Evolutionary conservation across 2,888 invertebrate species (phyloP).

Genomic region (Drosophila barbarae): DNA sequence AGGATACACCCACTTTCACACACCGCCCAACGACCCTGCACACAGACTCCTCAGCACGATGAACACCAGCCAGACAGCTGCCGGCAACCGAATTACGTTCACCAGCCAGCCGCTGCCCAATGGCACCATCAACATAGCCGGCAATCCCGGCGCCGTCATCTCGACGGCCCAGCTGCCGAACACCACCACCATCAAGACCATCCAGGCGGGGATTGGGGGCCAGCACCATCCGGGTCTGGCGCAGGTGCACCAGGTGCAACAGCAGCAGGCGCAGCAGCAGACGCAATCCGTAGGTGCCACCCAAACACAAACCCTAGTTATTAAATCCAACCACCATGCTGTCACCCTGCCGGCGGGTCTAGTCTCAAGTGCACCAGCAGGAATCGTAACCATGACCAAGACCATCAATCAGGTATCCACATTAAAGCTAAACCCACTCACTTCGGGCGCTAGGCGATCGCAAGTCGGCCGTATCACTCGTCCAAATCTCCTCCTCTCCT

Average conservation of each 20-base stretch:
- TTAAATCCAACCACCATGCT: constrained; percentile 80
- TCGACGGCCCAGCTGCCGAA: constrained; percentile 81
- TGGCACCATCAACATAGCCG: constrained; percentile 84
- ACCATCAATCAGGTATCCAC: constrained; percentile 80
- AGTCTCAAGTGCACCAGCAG: constrained; percentile 82
- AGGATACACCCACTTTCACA: constrained; percentile 6
- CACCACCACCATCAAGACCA: constrained; percentile 79
- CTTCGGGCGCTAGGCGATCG: constrained; percentile 37
- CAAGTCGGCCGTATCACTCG: constrained; percentile 27
- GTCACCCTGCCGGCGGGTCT: constrained; percentile 81
- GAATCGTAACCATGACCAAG: constrained; percentile 85
- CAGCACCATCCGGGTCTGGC: constrained; percentile 71
- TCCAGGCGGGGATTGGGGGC: constrained; percentile 71
- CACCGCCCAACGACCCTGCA: constrained; percentile 9
- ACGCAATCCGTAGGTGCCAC: constrained; percentile 79
- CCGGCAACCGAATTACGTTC: constrained; percentile 83
- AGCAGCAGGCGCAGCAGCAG: constrained; percentile 67
- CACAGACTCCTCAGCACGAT: constrained; percentile 50
- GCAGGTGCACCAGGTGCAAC: constrained; percentile 55
- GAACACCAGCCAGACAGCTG: constrained; percentile 78
- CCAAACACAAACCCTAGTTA: constrained; percentile 80
- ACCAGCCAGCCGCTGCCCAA: constrained; percentile 84
- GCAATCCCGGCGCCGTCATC: constrained; percentile 75
- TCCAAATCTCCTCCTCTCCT: constrained; percentile 19
- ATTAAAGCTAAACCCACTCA: constrained; percentile 43